Percentiles rank a stretch among this genome's conserved stretches.
Conservation (phyloP, 2,797 vertebrate genomes). For the Odontamblyopus rebecca region DNA sequence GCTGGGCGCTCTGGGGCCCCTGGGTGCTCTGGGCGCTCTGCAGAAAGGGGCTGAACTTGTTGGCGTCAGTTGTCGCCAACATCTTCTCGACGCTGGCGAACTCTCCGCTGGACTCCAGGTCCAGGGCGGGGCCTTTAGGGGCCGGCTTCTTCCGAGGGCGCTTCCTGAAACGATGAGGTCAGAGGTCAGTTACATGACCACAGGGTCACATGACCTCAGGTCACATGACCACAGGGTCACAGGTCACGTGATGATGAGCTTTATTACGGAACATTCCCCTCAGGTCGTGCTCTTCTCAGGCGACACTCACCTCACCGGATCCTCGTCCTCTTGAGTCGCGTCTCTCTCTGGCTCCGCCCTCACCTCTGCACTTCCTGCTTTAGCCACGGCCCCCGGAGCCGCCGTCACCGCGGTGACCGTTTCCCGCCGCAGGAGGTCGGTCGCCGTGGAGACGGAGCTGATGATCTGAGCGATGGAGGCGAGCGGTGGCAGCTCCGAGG, state of each 20-base stretch:
- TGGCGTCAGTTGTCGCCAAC: constrained; percentile 92
- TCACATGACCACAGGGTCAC: too few relatives aligned
- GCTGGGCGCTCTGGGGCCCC: constrained; percentile 52
- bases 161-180: constrained; percentile 71
- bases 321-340: neutral
- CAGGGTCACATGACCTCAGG: too few relatives aligned
- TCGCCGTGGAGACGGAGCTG: constrained; percentile 90
- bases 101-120: constrained; percentile 95
- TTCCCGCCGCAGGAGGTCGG: constrained; percentile 85
- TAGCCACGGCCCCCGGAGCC: constrained; percentile 15
- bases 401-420: neutral
- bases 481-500: constrained; percentile 86
- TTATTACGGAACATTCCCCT: neutral
- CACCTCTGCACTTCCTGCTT: neutral
- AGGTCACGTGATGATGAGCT: too few relatives aligned
- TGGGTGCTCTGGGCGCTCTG: constrained; percentile 74
- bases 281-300: neutral
- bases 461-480: constrained; percentile 98
- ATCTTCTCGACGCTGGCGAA: constrained; percentile 98
- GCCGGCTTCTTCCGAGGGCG: constrained; percentile 80
- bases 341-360: constrained; percentile 33
- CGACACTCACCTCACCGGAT: neutral
- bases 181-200: neutral
- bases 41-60: constrained; percentile 93
- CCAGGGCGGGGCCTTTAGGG: constrained; percentile 66